These are phyloP conservation scores for Crotophaga sulcirostris DNA, from an alignment of 2,113 vertebrate genomes.

Conservation along the genomic window DNA sequence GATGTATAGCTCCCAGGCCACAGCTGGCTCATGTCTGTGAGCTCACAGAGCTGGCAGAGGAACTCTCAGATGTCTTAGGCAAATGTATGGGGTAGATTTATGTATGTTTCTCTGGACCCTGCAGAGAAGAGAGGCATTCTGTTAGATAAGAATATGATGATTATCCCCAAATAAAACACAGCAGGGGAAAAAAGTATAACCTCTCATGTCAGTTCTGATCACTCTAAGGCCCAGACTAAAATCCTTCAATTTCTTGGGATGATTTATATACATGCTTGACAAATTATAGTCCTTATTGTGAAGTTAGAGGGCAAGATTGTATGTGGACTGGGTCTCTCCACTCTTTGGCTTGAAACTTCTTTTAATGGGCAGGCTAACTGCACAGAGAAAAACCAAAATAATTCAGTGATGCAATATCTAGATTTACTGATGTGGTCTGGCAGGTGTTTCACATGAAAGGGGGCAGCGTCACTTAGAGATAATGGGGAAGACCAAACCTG, in stretches of 20 bases:
- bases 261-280: not conserved
- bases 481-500: not conserved
- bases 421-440: not conserved
- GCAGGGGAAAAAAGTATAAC: not conserved
- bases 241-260: not conserved
- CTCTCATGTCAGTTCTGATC: not conserved
- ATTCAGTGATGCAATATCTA: not conserved
- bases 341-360: not conserved
- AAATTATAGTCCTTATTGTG: not conserved
- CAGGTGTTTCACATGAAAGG: not conserved
- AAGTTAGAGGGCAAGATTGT: not conserved
- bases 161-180: not conserved
- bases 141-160: not conserved
- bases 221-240: not conserved
- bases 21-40: conserved; percentile 27
- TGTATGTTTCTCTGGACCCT: not conserved
- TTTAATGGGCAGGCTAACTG: not conserved
- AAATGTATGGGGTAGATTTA: not conserved
- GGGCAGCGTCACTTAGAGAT: not conserved
- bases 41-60: not conserved
- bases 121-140: not conserved
- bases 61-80: not conserved
- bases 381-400: not conserved
- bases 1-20: not conserved
- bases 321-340: not conserved